Percentiles rank a stretch among this genome's conserved stretches.
Conservation (phyloP, 2,888 invertebrate genomes). For the Diaprepes abbreviatus region DNA sequence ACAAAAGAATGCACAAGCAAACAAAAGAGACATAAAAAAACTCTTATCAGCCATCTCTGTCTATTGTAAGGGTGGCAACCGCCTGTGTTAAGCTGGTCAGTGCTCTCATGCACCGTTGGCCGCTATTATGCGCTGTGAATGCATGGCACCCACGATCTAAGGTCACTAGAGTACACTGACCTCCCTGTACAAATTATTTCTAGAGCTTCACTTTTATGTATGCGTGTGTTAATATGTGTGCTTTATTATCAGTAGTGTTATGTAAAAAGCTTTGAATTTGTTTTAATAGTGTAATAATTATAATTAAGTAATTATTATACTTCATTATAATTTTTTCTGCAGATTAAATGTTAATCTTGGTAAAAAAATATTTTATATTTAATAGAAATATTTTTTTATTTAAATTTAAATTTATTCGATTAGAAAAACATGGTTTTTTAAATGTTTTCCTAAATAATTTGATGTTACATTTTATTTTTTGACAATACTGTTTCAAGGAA, state of each 20-base stretch:
- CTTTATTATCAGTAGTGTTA: neutral
- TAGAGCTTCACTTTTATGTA: conserved; percentile 31
- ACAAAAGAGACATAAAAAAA: neutral
- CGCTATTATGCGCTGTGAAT: conserved; percentile 25
- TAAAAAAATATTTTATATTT: too few relatives aligned
- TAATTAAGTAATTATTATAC: neutral
- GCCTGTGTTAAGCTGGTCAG: conserved; percentile 42
- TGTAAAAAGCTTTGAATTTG: neutral
- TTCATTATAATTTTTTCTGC: too few relatives aligned
- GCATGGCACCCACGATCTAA: conserved; percentile 49
- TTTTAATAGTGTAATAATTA: neutral
- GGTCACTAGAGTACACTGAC: conserved; percentile 49
- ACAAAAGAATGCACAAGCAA: conserved; percentile 24
- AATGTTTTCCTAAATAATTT: too few relatives aligned
- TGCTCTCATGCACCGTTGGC: conserved; percentile 45
- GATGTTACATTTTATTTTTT: too few relatives aligned
- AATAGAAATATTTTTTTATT: too few relatives aligned
- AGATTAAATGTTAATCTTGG: too few relatives aligned
- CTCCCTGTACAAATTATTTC: conserved; percentile 37
- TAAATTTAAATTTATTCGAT: too few relatives aligned
- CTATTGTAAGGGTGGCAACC: conserved; percentile 30
- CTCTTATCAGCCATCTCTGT: conserved; percentile 33
- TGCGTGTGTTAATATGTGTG: neutral
- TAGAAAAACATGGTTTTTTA: too few relatives aligned
- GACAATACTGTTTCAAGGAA: too few relatives aligned